Conservation (phyloP, 2,888 invertebrate species). For the Fragum sueziense region DNA sequence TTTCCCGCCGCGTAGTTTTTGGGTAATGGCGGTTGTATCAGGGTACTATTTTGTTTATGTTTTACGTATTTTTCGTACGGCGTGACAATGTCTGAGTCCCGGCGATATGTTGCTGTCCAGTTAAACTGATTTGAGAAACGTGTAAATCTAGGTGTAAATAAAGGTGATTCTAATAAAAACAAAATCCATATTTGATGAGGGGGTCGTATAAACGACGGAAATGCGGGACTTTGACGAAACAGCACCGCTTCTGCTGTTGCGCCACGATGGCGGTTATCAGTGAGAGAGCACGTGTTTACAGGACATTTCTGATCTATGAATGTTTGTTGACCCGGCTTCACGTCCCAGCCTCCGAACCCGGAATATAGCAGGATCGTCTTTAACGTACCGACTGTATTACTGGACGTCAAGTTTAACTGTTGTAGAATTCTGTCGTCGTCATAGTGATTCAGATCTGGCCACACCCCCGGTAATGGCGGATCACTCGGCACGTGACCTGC, state of each 20-base stretch:
- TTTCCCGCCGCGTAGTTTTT: slow-evolving; percentile 88
- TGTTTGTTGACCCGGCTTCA: slow-evolving; percentile 34
- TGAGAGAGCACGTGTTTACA: slow-evolving; percentile 92
- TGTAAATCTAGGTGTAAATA: slow-evolving; percentile 86
- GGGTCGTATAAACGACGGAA: slow-evolving; percentile 29
- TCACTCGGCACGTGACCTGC: neutral
- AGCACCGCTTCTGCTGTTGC: slow-evolving; percentile 39
- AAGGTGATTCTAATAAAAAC: slow-evolving; percentile 49
- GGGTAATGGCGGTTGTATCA: neutral
- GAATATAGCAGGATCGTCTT: slow-evolving; percentile 50
- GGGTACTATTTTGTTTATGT: slow-evolving; percentile 85
- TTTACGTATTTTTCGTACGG: slow-evolving; percentile 98
- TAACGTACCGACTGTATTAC: neutral
- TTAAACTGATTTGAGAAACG: slow-evolving; percentile 92
- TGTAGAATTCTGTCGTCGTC: slow-evolving; percentile 41
- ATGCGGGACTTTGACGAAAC: slow-evolving; percentile 35
- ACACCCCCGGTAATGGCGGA: neutral
- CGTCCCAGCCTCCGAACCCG: slow-evolving; percentile 45
- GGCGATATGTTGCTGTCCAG: slow-evolving; percentile 97
- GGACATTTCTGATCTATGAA: slow-evolving; percentile 86
- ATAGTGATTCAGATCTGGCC: slow-evolving; percentile 28
- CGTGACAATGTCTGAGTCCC: slow-evolving; percentile 96
- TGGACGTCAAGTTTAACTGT: slow-evolving; percentile 37
- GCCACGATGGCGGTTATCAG: slow-evolving; percentile 82
- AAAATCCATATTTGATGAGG: slow-evolving; percentile 50